Percentiles rank a stretch among this genome's conserved stretches.
Conservation (phyloP, 2,113 vertebrate species). For the Hydropotes inermis region DNA sequence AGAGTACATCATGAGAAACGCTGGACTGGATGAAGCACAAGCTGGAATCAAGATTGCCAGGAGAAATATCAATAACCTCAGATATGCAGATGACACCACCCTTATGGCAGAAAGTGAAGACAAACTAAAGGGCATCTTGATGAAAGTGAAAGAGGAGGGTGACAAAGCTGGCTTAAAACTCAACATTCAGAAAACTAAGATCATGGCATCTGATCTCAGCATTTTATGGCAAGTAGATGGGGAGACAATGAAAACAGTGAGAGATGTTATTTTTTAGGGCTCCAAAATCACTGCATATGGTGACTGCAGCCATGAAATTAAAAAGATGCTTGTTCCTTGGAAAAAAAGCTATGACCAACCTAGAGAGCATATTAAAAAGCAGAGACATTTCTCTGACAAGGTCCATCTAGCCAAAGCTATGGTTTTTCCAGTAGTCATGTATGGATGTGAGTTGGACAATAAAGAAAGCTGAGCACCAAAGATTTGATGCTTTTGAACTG, state of each 20-base stretch:
- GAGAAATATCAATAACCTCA: not conserved
- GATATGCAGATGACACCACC: not conserved
- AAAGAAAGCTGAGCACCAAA: not conserved
- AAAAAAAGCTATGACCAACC: not conserved
- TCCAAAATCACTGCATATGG: not conserved
- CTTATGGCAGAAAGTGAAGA: not conserved
- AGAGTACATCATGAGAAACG: not conserved
- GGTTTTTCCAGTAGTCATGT: not conserved
- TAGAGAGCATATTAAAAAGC: not conserved
- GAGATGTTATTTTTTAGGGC: not conserved
- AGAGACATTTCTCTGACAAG: not conserved
- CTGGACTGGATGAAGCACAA: not conserved
- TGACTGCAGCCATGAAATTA: not conserved
- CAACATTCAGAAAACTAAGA: not conserved
- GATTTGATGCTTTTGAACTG: not conserved
- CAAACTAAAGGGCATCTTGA: not conserved
- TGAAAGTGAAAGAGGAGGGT: not conserved
- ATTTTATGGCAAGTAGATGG: not conserved
- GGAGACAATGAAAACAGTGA: not conserved
- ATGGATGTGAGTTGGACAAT: not conserved
- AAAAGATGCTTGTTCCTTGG: not conserved
- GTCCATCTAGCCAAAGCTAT: not conserved
- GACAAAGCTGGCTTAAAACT: not conserved
- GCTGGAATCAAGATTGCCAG: accelerated
- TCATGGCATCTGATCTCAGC: not conserved